Evolutionary conservation across 1,140 invertebrate genomes (phyloP).

Genomic region (Melipona quadrifasciata): DNA sequence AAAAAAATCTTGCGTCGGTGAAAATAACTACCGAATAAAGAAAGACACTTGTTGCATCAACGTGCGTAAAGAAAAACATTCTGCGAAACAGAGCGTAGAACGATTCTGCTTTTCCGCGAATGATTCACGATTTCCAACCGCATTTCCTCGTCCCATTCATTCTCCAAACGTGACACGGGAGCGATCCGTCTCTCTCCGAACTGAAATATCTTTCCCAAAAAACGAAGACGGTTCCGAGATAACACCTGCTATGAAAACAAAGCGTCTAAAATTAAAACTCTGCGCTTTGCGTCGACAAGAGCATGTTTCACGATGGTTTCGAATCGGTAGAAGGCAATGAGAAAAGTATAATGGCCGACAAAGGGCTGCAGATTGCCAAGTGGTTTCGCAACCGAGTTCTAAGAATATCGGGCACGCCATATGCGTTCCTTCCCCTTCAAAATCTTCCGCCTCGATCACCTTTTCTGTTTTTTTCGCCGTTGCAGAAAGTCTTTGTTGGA

Average conservation of each 20-base stretch:
- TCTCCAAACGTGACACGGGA: no score
- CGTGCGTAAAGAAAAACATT: background rate
- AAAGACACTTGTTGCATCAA: background rate
- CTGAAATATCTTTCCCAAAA: background rate
- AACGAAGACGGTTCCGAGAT: no score
- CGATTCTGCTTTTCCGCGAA: background rate
- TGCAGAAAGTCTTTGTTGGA: background rate
- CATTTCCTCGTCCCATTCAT: background rate
- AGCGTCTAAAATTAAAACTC: background rate
- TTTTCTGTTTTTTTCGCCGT: background rate
- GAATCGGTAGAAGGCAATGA: background rate
- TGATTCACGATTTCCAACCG: background rate
- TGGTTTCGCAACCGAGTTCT: slow-evolving; percentile 13
- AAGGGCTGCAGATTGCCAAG: slow-evolving; percentile 3
- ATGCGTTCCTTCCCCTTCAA: background rate
- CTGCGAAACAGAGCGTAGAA: background rate
- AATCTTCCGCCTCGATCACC: background rate
- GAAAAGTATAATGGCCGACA: background rate
- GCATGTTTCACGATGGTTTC: background rate
- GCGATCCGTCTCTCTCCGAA: background rate
- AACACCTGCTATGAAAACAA: background rate
- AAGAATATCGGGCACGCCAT: slow-evolving; percentile 11
- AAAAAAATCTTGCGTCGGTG: background rate
- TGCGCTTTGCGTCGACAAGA: background rate
- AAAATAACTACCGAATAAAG: slow-evolving; percentile 8